Evolutionary conservation across 64 coral and sea anemone species (phyloP), one percentile per base, ranked within the genome.

Genomic region (Montipora sp.): DNA sequence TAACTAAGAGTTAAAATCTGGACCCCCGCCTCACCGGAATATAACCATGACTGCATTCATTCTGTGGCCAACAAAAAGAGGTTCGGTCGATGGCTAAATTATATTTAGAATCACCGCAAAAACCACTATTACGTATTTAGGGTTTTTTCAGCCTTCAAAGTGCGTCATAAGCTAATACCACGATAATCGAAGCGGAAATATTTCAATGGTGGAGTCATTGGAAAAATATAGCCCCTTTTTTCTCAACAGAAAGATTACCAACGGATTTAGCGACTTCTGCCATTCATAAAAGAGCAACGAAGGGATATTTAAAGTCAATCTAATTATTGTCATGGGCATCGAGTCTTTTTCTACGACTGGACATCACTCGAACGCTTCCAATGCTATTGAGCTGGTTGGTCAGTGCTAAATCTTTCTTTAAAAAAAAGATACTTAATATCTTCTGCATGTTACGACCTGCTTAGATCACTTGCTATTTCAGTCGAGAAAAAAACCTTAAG

Each of bases 71-170:
- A 55, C 51, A 55, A 55, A 10, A 55, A 10, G 51, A 55, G 77
- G 19, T 47, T 79, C 10, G 48, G 46, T 75, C 27, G n/a, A 1
- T 79, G 77, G 16, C 3, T 11, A 55, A 55, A 55, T 22, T 79
- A 79, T 79, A 79, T 79, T 79, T 79, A 79, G 77, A 51, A 8
- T 36, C 48, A 80, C 23, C 5, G 5, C 60, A 63, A 71, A 81
- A 81, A 81, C 79, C 79, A 24, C 79, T 24, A 60, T 58, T 60
- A 81, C 79, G 75, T 78, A 49, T 18, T 78, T 19, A 3, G 16
- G 47, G 12, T 4, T 61, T 81, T 81, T 60, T 81, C 79, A 53
- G 79, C 79, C 59, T 23, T 19, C 6, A 60, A 21, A 59, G 51
- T 81, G 53, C 79, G 79, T 81, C 79, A 81, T 11, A 14, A 58